Percentiles rank a stretch among this genome's conserved stretches.
These are phyloP conservation scores for Eupithecia dodoneata DNA, from an alignment of 2,888 invertebrate species.

Conservation along the genomic window DNA sequence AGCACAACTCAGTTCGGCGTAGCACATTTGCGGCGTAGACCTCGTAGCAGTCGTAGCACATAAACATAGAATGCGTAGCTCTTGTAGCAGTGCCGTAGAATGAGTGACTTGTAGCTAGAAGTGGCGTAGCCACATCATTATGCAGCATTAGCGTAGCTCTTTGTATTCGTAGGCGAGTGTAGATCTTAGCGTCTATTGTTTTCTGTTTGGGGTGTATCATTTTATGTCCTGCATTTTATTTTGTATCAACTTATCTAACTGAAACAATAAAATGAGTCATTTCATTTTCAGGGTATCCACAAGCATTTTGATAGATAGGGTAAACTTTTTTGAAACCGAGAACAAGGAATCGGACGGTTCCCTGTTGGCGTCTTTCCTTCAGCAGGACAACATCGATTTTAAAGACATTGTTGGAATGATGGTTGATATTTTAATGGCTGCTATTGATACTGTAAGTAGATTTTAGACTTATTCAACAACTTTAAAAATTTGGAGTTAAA, in stretches of 20 bases:
- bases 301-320: constrained; percentile 85
- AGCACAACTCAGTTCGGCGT: neutral
- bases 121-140: neutral
- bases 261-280: neutral
- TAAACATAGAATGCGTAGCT: neutral
- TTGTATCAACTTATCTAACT: neutral
- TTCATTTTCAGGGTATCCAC: constrained; percentile 83
- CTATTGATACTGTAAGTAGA: constrained; percentile 91
- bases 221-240: neutral
- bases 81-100: constrained; percentile 7
- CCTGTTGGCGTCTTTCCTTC: constrained; percentile 87
- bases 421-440: constrained; percentile 93
- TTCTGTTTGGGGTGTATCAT: neutral
- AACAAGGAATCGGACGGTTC: constrained; percentile 65
- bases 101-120: neutral
- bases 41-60: neutral
- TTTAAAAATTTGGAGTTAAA: neutral
- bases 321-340: constrained; percentile 74
- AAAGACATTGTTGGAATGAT: constrained; percentile 93
- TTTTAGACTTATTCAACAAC: accelerated
- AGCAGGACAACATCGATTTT: constrained; percentile 87
- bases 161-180: neutral
- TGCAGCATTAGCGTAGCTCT: neutral
- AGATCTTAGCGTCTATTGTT: neutral
- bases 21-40: neutral